Conservation (phyloP, 2,888 invertebrate species). For the Lasioglossum lativentre region DNA sequence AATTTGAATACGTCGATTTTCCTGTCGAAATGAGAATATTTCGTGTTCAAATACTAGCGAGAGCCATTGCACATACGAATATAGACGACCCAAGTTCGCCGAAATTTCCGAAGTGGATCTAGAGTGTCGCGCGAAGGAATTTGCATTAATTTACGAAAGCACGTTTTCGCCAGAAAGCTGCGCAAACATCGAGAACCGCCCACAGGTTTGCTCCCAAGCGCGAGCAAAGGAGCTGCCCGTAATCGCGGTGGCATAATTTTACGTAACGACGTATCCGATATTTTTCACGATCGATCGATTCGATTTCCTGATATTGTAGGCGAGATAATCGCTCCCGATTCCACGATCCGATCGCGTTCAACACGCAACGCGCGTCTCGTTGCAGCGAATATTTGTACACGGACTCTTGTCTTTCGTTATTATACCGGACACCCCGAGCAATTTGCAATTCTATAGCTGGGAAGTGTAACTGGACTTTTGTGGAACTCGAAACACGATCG, state of each 20-base stretch:
- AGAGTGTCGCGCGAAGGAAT: neutral
- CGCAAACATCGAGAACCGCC: conserved; percentile 21
- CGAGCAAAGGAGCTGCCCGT: conserved; percentile 31
- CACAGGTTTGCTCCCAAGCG: conserved; percentile 15
- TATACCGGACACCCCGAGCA: neutral
- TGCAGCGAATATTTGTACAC: neutral
- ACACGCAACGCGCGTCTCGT: conserved; percentile 11
- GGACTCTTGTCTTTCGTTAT: neutral
- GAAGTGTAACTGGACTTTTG: neutral
- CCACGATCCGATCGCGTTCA: conserved; percentile 9
- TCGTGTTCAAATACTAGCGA: neutral
- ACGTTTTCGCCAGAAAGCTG: conserved; percentile 16
- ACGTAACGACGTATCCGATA: conserved; percentile 25
- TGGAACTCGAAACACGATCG: neutral
- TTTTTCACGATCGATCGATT: conserved; percentile 27
- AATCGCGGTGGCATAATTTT: conserved; percentile 42
- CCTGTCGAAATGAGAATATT: neutral
- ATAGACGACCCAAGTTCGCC: neutral
- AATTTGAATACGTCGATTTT: neutral
- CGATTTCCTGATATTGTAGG: conserved; percentile 2
- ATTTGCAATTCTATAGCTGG: neutral
- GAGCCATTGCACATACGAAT: neutral
- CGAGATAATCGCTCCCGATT: conserved; percentile 14
- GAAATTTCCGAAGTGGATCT: neutral
- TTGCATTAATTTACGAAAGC: conserved; percentile 30